These are phyloP conservation scores for Oithona nana DNA, from an alignment of 2,888 invertebrate species.

Conservation along the genomic window DNA sequence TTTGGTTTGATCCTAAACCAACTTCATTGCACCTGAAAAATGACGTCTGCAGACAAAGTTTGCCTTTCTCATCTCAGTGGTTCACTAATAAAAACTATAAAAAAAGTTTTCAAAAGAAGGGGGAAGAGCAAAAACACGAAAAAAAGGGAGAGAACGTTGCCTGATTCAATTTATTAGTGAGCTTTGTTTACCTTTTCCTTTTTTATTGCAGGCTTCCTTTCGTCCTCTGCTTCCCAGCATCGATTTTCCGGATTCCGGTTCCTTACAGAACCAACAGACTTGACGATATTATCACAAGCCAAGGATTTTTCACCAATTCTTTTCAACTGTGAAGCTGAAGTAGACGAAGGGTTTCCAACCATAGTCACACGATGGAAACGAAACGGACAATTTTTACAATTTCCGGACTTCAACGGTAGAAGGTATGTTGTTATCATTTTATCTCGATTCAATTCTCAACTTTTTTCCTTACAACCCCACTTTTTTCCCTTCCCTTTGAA, in stretches of 20 bases:
- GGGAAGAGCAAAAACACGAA: not conserved
- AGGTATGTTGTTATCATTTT: not conserved
- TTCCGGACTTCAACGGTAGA: constrained; percentile 7
- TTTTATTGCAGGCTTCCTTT: not conserved
- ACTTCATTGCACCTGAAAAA: not conserved
- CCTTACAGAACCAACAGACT: not conserved
- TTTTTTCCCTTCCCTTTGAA: not conserved
- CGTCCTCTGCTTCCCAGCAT: not conserved
- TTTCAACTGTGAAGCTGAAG: not conserved
- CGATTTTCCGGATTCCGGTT: constrained; percentile 5
- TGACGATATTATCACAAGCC: not conserved
- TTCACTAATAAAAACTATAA: not conserved
- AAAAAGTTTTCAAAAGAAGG: not conserved
- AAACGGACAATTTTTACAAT: constrained; percentile 5
- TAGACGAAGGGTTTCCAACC: not conserved
- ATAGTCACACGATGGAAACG: constrained; percentile 11
- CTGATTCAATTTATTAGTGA: not conserved
- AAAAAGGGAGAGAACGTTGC: not conserved
- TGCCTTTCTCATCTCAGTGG: not conserved
- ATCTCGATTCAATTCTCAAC: not conserved
- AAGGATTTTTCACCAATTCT: no score
- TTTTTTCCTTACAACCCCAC: not conserved
- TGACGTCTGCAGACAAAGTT: not conserved
- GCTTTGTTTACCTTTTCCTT: not conserved
- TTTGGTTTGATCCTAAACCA: no score